phyloP scores from a whole-genome alignment of 2,888 invertebrate genomes.

The Dione juno region DNA sequence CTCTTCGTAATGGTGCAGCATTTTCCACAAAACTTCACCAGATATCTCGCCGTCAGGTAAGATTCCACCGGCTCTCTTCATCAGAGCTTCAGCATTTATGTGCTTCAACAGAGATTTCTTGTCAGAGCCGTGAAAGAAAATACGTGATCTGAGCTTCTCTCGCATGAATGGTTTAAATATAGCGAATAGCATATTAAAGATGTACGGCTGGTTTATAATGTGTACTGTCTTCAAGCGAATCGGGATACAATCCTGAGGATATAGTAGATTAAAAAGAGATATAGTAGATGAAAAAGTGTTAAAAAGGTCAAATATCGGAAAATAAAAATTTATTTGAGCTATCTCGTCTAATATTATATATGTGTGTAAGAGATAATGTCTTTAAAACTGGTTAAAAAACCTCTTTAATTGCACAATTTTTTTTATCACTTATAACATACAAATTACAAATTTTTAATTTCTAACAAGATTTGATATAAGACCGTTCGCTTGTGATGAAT shows the following conservation, averaged over 20 bases:
- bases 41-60: conserved; percentile 85
- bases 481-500: too few species aligned
- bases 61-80: conserved; percentile 86
- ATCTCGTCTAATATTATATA: too few species aligned
- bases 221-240: conserved; percentile 93
- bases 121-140: conserved; percentile 89
- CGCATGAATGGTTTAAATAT: conserved; percentile 94
- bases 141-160: conserved; percentile 91
- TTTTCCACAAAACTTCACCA: conserved; percentile 86
- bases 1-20: conserved; percentile 86
- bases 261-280: not conserved
- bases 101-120: conserved; percentile 83
- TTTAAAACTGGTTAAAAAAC: too few species aligned
- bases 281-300: too few species aligned
- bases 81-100: conserved; percentile 84
- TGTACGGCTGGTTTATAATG: conserved; percentile 92
- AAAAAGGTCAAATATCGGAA: too few species aligned
- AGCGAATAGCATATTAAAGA: conserved; percentile 93
- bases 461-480: too few species aligned
- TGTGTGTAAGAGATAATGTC: too few species aligned
- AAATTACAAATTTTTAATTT: too few species aligned
- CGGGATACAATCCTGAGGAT: conserved; percentile 90
- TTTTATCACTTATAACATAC: too few species aligned
- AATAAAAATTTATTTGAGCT: too few species aligned
- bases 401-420: too few species aligned